Base-by-base conservation (phyloP, 92 coral and sea anemone genomes). In the Micromussa lordhowensis region DNA sequence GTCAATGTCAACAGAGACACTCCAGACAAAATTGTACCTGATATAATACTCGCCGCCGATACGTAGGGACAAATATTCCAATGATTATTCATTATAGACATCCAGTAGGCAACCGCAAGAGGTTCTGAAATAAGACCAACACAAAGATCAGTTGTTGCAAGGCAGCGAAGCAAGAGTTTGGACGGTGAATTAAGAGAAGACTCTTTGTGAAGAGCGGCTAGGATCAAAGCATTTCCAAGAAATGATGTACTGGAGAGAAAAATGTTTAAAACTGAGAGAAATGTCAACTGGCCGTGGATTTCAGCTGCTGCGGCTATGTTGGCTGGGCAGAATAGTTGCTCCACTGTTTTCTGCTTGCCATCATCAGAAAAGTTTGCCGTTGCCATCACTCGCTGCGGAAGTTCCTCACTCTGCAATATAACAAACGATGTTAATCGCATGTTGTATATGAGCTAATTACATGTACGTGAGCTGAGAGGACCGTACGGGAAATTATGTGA, bases 111-210 rank as follows among this genome's bases (percentile, higher is more conserved):
- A 58, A 58, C 64, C 21, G 11, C 11, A 5, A 75, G 6, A 10
- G 79, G 79, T 31, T 75, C 32, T 48, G 31, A 12, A 68, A 63
- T 32, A 36, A 81, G 1, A 81, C 85, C 85, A 63, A 81, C 85
- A 63, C 76, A 35, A 29, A 82, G 85, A 36, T 82, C 85, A 32
- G 85, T 59, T 64, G 44, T 10, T n/a, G 76, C 48, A 0, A 82
- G 57, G 59, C 75, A 19, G 34, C 55, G 61, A 63, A 30, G 53
- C 85, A 82, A 63, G 59, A 82, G 85, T 48, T 82, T 82, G 76
- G 85, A 82, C 30, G 85, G 85, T n/a, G 76, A 61, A 68, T 68
- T 36, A 64, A 82, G 73, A 1, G 85, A 82, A 59, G 85, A 13
- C 18, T 44, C 59, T 35, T 68, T 63, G 59, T 7, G 59, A 34